These are phyloP conservation scores for Peribatodes rhomboidaria DNA, from an alignment of 2,888 invertebrate species.

Conservation along the genomic window DNA sequence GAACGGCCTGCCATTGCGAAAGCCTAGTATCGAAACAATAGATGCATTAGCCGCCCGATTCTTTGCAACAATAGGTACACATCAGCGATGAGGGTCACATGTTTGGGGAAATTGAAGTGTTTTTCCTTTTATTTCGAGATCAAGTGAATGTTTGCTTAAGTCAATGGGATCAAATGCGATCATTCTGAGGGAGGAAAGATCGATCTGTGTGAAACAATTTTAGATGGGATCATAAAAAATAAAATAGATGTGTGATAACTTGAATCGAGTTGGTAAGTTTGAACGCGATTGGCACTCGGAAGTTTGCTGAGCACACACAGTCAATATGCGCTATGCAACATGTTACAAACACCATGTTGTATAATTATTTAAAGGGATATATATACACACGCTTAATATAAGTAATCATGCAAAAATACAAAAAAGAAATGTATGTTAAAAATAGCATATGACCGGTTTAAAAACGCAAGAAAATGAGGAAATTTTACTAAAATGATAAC, in stretches of 20 bases:
- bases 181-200: not conserved
- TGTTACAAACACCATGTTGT: too few relatives aligned
- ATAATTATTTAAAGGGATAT: too few relatives aligned
- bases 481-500: too few relatives aligned
- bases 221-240: not conserved
- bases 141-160: conserved; percentile 9
- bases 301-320: too few relatives aligned
- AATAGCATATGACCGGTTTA: too few relatives aligned
- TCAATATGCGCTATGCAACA: too few relatives aligned
- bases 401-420: too few relatives aligned
- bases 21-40: conserved; percentile 44
- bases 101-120: conserved; percentile 16
- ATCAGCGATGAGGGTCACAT: conserved; percentile 13
- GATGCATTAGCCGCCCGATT: conserved; percentile 46
- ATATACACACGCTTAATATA: too few relatives aligned
- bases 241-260: not conserved
- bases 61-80: conserved; percentile 39
- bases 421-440: too few relatives aligned
- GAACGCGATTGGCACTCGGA: too few relatives aligned
- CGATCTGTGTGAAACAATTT: not conserved
- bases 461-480: too few relatives aligned
- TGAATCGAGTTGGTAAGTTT: too few relatives aligned
- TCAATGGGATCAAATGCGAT: conserved; percentile 15
- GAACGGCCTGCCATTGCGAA: conserved; percentile 35
- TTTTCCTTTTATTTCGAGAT: conserved; percentile 1